Percentiles rank a stretch among this genome's conserved stretches.
Evolutionary conservation across 2,797 vertebrate species (phyloP).

Genomic region (Poeciliopsis paucimaculata): DNA sequence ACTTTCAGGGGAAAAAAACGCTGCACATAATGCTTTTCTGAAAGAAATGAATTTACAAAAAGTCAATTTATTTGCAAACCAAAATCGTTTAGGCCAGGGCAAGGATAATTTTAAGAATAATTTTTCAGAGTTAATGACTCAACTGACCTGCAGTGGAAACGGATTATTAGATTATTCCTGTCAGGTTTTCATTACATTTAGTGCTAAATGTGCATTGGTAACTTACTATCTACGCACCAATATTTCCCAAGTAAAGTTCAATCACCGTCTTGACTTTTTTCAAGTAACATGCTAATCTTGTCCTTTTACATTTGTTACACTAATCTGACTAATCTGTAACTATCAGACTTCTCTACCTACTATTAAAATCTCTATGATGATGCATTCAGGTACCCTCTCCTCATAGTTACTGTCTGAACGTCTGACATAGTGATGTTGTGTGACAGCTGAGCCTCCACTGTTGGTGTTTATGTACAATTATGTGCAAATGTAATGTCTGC

Average conservation of each 20-base stretch:
- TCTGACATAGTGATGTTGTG: conserved; percentile 2
- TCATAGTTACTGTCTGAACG: conserved; percentile 33
- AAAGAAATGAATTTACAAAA: background rate
- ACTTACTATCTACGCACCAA: conserved; percentile 1
- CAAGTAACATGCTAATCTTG: conserved; percentile 12
- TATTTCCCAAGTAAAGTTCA: conserved; percentile 10
- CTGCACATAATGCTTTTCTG: background rate
- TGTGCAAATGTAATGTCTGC: conserved; percentile 24
- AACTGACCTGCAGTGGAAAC: conserved; percentile 7
- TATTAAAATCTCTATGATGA: conserved; percentile 24
- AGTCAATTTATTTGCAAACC: conserved; percentile 10
- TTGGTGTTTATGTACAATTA: conserved; percentile 17
- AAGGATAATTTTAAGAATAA: background rate
- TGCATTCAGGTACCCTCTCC: conserved; percentile 32
- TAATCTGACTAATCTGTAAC: conserved; percentile 18
- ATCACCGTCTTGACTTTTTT: conserved; percentile 41
- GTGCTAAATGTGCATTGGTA: background rate
- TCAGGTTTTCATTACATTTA: background rate
- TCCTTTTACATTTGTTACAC: conserved; percentile 23
- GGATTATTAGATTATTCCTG: background rate
- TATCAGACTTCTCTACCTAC: conserved; percentile 37
- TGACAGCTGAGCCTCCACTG: conserved; percentile 13
- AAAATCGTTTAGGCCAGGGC: background rate
- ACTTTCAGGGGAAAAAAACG: background rate
- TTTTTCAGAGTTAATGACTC: conserved; percentile 4